These are phyloP conservation scores for Hyposoter didymator DNA, from an alignment of 2,888 invertebrate species.

Conservation along the genomic window DNA sequence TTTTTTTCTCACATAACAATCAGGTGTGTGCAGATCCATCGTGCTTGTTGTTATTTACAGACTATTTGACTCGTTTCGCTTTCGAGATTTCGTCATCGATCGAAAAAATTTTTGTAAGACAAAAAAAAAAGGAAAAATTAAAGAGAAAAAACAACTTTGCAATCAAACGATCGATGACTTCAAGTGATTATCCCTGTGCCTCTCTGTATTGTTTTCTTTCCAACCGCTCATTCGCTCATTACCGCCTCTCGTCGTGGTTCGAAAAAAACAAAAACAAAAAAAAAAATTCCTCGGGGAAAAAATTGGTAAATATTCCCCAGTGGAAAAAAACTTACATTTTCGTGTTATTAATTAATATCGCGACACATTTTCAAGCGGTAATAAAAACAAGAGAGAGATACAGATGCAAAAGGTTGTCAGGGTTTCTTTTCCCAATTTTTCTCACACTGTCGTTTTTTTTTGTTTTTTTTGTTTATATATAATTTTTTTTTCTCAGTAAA, in stretches of 20 bases:
- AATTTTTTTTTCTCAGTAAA: neutral
- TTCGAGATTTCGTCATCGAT: constrained; percentile 51
- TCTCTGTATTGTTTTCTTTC: constrained; percentile 17
- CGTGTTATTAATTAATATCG: constrained; percentile 62
- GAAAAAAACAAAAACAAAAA: constrained; percentile 1
- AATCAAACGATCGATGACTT: constrained; percentile 39
- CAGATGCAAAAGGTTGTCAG: neutral
- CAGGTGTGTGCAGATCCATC: constrained; percentile 38
- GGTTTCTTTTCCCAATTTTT: neutral
- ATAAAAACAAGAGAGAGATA: constrained; percentile 49
- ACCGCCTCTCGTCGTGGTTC: constrained; percentile 44
- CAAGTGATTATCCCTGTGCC: constrained; percentile 58
- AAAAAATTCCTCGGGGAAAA: neutral
- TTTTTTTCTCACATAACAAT: constrained; percentile 33
- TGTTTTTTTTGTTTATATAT: neutral
- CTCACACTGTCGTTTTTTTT: constrained; percentile 60
- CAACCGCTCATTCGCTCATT: constrained; percentile 33
- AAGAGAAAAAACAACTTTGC: neutral
- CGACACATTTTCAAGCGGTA: constrained; percentile 80
- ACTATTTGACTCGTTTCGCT: constrained; percentile 44
- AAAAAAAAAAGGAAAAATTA: neutral
- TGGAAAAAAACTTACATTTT: neutral
- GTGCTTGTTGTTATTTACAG: constrained; percentile 58
- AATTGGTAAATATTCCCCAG: neutral
- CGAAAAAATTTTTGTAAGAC: neutral